Evolutionary conservation across 2,797 vertebrate genomes (phyloP).

Genomic region (Heteromormyrus szaboi): DNA sequence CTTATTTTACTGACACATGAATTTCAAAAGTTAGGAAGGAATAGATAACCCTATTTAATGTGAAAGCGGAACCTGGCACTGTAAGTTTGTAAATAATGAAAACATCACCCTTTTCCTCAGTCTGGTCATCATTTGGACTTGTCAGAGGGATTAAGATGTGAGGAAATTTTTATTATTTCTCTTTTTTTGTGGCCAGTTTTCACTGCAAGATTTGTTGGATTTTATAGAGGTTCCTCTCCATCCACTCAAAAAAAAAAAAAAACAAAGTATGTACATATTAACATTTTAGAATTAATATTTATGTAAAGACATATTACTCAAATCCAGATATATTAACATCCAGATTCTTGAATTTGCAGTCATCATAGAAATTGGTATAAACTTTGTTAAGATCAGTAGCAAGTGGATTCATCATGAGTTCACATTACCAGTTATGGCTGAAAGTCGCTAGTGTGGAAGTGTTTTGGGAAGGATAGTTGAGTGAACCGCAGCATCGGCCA

Average conservation of each 20-base stretch:
- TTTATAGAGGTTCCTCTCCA: not conserved
- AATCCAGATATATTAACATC: not conserved
- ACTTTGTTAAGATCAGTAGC: not conserved
- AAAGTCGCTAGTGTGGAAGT: not conserved
- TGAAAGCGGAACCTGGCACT: not conserved
- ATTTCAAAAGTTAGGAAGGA: not conserved
- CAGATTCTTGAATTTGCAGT: not conserved
- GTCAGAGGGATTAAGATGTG: not conserved
- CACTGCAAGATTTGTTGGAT: not conserved
- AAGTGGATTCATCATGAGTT: not conserved
- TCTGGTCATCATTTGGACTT: slow-evolving; percentile 27
- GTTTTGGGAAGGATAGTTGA: not conserved
- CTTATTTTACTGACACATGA: not conserved
- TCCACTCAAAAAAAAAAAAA: not conserved
- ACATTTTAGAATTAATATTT: not conserved
- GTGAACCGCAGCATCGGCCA: not conserved
- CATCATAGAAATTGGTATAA: not conserved
- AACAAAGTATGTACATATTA: not conserved
- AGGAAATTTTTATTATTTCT: not conserved
- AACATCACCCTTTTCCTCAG: slow-evolving; percentile 54
- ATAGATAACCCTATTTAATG: not conserved
- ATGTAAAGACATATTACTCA: not conserved
- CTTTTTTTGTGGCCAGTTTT: not conserved
- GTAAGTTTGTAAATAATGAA: slow-evolving; percentile 51
- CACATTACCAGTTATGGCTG: not conserved